A percentile compares a stretch with the other conserved stretches of the same genome.
These are phyloP conservation scores for Erannis defoliaria DNA, from an alignment of 2,888 invertebrate genomes.

Conservation along the genomic window DNA sequence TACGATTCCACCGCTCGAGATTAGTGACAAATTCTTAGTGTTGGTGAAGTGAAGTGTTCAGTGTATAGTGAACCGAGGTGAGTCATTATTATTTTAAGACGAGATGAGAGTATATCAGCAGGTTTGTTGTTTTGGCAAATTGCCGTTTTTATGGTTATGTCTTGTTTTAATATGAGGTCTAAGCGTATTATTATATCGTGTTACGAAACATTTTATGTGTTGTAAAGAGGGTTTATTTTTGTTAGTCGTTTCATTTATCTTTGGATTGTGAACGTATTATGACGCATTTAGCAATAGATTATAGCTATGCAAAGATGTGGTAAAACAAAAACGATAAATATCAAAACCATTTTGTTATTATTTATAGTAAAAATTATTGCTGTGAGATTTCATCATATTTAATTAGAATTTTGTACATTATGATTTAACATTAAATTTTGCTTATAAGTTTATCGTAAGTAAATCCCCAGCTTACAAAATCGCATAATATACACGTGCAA, in stretches of 20 bases:
- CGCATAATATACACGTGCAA: too few relatives aligned
- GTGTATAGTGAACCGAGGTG: conserved; percentile 49
- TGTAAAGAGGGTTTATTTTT: conserved; percentile 40
- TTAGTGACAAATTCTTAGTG: conserved; percentile 52
- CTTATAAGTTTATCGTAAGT: too few relatives aligned
- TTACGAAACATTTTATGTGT: conserved; percentile 46
- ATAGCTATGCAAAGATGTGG: neutral
- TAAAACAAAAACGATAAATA: too few relatives aligned
- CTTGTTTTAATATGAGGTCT: conserved; percentile 44
- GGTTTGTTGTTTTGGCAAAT: conserved; percentile 38
- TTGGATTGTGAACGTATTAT: conserved; percentile 11
- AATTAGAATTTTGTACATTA: neutral
- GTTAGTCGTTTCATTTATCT: conserved; percentile 30
- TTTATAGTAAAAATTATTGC: too few relatives aligned
- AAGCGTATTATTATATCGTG: conserved; percentile 44
- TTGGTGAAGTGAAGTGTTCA: conserved; percentile 51
- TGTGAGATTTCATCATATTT: neutral
- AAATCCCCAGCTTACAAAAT: too few relatives aligned
- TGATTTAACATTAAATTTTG: neutral
- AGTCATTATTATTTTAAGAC: conserved; percentile 45
- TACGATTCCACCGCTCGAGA: conserved; percentile 23
- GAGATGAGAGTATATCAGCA: conserved; percentile 7
- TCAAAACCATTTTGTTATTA: too few relatives aligned
- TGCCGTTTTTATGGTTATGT: conserved; percentile 44
- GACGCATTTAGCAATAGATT: neutral